Percentiles rank a stretch among this genome's conserved stretches.
These are phyloP conservation scores for Parochlus steinenii DNA, from an alignment of 2,888 invertebrate genomes.

Conservation along the genomic window DNA sequence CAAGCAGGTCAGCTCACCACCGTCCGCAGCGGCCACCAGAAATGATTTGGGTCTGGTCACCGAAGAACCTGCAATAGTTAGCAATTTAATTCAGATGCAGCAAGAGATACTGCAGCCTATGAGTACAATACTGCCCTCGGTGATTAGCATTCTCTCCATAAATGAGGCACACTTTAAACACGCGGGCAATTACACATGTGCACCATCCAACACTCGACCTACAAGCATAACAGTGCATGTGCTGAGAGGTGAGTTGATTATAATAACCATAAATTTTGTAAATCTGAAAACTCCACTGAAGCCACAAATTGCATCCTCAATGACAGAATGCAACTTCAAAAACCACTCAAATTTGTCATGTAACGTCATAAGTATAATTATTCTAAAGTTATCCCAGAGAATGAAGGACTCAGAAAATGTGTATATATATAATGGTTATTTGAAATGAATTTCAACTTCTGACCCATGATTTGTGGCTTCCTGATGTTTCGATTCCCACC, in stretches of 20 bases:
- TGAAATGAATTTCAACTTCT: too few relatives aligned
- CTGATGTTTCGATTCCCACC: background rate
- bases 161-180: slow-evolving; percentile 45
- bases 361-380: background rate
- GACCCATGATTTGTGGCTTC: too few relatives aligned
- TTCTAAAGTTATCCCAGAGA: too few relatives aligned
- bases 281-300: too few relatives aligned
- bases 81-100: slow-evolving; percentile 2
- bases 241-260: slow-evolving; percentile 37
- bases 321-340: background rate
- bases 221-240: slow-evolving; percentile 62
- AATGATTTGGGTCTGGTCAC: too few relatives aligned
- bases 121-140: slow-evolving; percentile 2
- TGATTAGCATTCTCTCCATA: slow-evolving; percentile 43
- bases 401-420: too few relatives aligned
- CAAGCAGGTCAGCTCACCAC: background rate
- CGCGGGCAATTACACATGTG: slow-evolving; percentile 68
- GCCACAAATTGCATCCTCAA: background rate
- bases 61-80: too few relatives aligned
- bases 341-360: background rate
- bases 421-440: too few relatives aligned
- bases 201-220: slow-evolving; percentile 59
- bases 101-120: too few relatives aligned
- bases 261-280: background rate
- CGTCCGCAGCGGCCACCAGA: background rate